Base-by-base conservation (phyloP, 2,797 vertebrate genomes). In the Eulemur mongoz region DNA sequence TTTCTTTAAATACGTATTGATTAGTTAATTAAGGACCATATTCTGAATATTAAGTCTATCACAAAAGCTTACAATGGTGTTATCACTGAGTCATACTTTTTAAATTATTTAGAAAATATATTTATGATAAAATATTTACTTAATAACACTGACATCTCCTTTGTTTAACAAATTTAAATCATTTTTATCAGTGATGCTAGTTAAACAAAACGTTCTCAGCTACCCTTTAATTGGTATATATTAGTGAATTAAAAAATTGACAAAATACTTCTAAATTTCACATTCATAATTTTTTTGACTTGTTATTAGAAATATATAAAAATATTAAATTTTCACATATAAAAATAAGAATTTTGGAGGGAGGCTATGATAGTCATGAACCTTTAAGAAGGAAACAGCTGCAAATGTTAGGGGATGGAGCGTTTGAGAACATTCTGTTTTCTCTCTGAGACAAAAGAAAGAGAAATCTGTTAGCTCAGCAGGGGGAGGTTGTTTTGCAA, bases 401-500 rank as follows among this genome's bases (percentile, higher is more conserved):
- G 96, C 67, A 95, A 80, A 91, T 83, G 84, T 81, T 81, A 89
- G 52, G 10, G 80, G 78, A 94, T 20, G 45, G 65, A 57, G 95
- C 89, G 32, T 95, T 94, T 75, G 97, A 88, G 65, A 92, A 92
- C 94, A 52, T 89, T 97, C 84, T 69, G 38, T 96, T 97, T 96
- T 84, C 73, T 95, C 59, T 88, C 61, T 91, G 79, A 92, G 20
- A 86, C 93, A 94, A 97, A 96, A 95, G 88, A 22, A 48, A 96
- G 20, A 92, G 79, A 90, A 97, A 95, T 97, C 86, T 95, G 87
- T 92, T 88, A 96, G 85, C 20, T 95, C 88, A 97, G 81, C 78
- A 97, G 48, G 78, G 54, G 32, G 92, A 84, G 22, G 61, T 30
- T 78, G 94, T 79, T 72, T 96, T 82, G 25, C 54, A 95, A 97